Conservation (phyloP, 2,888 invertebrate genomes). For the Villa cingulata region DNA sequence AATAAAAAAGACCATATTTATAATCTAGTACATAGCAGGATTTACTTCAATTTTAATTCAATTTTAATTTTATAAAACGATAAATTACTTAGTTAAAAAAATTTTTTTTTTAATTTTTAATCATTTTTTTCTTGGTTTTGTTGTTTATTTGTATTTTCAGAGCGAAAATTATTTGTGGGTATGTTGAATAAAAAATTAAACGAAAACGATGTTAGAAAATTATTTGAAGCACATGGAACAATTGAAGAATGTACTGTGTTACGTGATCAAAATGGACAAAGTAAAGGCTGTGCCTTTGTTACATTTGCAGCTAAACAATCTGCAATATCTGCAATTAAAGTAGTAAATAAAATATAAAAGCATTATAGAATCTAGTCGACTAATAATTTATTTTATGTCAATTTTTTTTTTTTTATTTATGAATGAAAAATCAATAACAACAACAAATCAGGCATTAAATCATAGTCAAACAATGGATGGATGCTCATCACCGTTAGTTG, state of each 20-base stretch:
- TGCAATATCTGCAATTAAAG: constrained; percentile 94
- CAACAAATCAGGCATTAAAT: constrained; percentile 54
- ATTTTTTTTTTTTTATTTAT: background rate
- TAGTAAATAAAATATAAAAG: constrained; percentile 24
- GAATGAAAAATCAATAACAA: background rate
- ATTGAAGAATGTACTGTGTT: constrained; percentile 99
- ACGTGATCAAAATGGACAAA: constrained; percentile 86
- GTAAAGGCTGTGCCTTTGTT: constrained; percentile 98
- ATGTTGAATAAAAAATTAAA: constrained; percentile 94
- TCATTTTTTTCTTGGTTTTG: no score
- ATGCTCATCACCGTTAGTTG: constrained; percentile 94
- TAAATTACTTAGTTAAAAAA: no score
- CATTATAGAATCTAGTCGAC: background rate
- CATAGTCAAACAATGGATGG: constrained; percentile 99
- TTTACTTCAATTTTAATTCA: no score
- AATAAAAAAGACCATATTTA: no score
- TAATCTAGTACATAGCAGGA: no score
- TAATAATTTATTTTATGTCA: background rate
- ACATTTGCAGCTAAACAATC: constrained; percentile 96
- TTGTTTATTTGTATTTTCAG: background rate
- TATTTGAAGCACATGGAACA: constrained; percentile 86
- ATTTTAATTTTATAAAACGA: no score
- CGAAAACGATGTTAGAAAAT: constrained; percentile 84
- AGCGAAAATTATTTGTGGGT: constrained; percentile 82
- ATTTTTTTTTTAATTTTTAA: no score